Evolutionary conservation across 2,113 vertebrate species (phyloP).

Genomic region (Anarhynchus alexandrinus): DNA sequence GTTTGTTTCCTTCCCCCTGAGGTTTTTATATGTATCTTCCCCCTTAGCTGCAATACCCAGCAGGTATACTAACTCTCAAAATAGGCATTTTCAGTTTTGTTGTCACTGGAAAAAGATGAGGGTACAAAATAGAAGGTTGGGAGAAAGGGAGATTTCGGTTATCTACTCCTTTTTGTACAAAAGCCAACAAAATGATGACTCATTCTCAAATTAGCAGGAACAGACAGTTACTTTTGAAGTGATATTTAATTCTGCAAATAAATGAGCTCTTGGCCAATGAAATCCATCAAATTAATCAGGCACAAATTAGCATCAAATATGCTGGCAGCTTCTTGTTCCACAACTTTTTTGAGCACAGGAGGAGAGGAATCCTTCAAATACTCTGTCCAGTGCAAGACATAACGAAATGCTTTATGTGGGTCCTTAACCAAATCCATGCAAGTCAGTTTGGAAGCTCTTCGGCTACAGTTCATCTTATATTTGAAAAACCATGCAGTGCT

Average conservation of each 20-base stretch:
- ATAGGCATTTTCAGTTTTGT: background rate
- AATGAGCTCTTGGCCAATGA: background rate
- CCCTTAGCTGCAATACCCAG: background rate
- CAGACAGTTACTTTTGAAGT: background rate
- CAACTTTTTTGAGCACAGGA: background rate
- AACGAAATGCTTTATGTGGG: background rate
- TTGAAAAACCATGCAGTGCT: background rate
- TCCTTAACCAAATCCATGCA: background rate
- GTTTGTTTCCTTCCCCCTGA: background rate
- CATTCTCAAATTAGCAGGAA: background rate
- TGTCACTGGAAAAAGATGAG: background rate
- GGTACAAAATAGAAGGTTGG: background rate
- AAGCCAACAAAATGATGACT: background rate
- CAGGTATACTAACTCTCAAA: background rate
- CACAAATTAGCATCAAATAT: background rate
- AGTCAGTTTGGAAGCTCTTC: background rate
- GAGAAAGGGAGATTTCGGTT: background rate
- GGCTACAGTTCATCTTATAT: background rate
- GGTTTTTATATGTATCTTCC: background rate
- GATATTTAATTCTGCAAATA: background rate
- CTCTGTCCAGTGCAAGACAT: background rate
- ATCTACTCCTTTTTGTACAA: background rate
- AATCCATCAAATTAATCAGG: background rate
- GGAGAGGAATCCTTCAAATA: background rate
- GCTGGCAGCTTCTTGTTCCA: background rate